Evolutionary conservation across 2,888 invertebrate genomes (phyloP).

Genomic region (Eupithecia vulgata): DNA sequence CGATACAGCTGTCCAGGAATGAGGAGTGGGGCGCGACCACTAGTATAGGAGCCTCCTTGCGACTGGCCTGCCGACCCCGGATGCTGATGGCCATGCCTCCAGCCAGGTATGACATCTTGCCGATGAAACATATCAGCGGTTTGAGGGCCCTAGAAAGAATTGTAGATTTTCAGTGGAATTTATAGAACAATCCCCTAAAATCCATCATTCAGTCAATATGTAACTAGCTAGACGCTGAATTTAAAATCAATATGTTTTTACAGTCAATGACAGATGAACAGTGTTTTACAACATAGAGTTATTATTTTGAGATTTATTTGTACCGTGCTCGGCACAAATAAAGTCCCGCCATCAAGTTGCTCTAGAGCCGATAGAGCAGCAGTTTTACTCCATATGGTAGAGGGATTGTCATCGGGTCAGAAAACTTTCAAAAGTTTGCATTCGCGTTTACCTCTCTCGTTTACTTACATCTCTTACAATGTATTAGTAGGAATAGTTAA

Average conservation of each 20-base stretch:
- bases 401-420: not conserved
- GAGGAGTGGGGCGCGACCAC: conserved; percentile 95
- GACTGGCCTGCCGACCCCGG: conserved; percentile 89
- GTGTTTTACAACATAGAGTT: not conserved
- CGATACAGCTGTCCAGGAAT: conserved; percentile 93
- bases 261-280: not conserved
- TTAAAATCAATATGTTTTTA: not conserved
- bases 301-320: no score
- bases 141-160: conserved; percentile 77
- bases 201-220: not conserved
- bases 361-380: not conserved
- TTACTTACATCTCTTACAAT: no score
- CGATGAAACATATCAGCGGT: conserved; percentile 88
- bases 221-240: not conserved
- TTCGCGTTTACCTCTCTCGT: not conserved
- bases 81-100: conserved; percentile 91
- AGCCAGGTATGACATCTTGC: conserved; percentile 89
- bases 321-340: no score
- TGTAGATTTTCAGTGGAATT: not conserved
- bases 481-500: no score
- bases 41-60: conserved; percentile 92
- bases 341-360: not conserved
- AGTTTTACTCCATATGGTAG: not conserved
- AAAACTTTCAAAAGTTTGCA: not conserved
- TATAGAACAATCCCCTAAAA: not conserved